Percentiles rank a stretch among this genome's conserved stretches.
Evolutionary conservation across 2,797 vertebrate species (phyloP).

Genomic region (Manis crassicaudata): DNA sequence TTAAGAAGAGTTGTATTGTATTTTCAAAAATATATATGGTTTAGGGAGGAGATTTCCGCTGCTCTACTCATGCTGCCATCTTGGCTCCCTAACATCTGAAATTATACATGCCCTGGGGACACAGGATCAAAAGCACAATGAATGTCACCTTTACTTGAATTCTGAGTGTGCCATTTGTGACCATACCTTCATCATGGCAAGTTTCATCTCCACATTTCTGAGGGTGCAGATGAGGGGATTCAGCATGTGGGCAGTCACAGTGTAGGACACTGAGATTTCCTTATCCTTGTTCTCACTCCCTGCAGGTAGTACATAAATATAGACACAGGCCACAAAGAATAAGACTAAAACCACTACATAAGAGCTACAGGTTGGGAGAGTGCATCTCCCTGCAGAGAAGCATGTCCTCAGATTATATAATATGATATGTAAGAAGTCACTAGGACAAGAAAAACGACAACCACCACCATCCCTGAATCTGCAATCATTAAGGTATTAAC

Average conservation of each 20-base stretch:
- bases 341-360: conserved; percentile 28
- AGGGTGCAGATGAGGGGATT: conserved; percentile 76
- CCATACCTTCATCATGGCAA: background rate
- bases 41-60: too few relatives aligned
- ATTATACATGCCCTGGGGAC: background rate
- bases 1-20: too few relatives aligned
- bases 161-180: background rate
- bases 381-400: background rate
- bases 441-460: conserved; percentile 54
- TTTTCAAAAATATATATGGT: too few relatives aligned
- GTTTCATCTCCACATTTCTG: conserved; percentile 71
- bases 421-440: conserved; percentile 68
- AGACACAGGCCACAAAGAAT: conserved; percentile 59
- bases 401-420: conserved; percentile 42
- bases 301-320: conserved; percentile 17
- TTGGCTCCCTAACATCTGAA: background rate
- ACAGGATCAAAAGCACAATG: background rate
- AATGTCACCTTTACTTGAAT: background rate
- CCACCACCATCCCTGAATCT: conserved; percentile 59
- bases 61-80: too few relatives aligned
- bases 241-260: conserved; percentile 58
- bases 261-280: conserved; percentile 69
- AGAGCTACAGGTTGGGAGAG: conserved; percentile 54
- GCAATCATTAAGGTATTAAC: conserved; percentile 55
- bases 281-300: conserved; percentile 44